Percentiles rank a stretch among this genome's conserved stretches.
Conservation (phyloP, 2,113 vertebrate genomes). For the Oreocharis arfaki region DNA sequence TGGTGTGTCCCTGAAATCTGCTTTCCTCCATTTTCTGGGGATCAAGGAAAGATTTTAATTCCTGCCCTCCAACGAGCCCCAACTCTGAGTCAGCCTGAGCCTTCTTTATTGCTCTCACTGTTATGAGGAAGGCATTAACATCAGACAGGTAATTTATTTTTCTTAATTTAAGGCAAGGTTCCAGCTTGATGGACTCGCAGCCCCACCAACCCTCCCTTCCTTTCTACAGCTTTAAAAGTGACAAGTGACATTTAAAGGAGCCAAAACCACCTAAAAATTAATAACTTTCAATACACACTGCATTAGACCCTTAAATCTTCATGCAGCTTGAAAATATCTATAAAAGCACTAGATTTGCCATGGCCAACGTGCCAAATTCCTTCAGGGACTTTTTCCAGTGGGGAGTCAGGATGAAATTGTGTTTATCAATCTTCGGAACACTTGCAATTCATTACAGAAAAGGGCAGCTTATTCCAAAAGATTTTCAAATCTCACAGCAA, state of each 20-base stretch:
- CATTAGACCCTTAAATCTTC: not conserved
- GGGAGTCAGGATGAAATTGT: not conserved
- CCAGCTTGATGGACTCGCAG: not conserved
- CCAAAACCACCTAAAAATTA: not conserved
- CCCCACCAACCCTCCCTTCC: not conserved
- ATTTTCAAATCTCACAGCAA: not conserved
- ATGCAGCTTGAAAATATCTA: not conserved
- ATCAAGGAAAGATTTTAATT: not conserved
- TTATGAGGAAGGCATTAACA: not conserved
- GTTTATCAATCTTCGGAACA: not conserved
- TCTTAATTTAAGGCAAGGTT: not conserved
- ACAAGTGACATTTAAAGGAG: not conserved
- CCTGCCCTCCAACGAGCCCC: not conserved
- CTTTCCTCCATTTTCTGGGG: too few species aligned
- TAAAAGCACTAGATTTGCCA: not conserved
- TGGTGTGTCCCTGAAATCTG: not conserved
- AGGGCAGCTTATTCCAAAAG: not conserved
- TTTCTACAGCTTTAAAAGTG: not conserved
- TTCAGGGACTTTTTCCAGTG: not conserved
- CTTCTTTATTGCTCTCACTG: not conserved
- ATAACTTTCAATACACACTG: not conserved
- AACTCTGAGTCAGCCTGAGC: not conserved
- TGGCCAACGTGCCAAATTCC: not conserved
- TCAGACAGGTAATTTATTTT: not conserved
- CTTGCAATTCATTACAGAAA: not conserved